Percentiles rank a stretch among this genome's conserved stretches.
phyloP scores from a whole-genome alignment of 2,113 vertebrate species.

The Dromiciops gliroides region DNA sequence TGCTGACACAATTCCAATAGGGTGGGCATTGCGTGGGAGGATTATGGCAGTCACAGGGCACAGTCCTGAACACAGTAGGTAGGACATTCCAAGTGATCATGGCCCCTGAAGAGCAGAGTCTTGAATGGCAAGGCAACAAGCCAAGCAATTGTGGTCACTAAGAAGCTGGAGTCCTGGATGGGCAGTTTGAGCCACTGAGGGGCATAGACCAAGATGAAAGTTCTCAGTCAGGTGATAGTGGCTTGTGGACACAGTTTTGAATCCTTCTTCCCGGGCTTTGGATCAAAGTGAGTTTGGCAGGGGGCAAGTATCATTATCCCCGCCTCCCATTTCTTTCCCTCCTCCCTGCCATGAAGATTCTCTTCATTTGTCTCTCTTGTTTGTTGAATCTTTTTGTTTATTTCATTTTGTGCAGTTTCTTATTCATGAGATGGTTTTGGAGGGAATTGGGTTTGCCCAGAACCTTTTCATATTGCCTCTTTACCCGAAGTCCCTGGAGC shows the following conservation, averaged over 20 bases:
- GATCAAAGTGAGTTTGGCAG: background rate
- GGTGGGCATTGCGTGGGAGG: background rate
- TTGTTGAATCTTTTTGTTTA: background rate
- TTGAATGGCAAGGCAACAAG: background rate
- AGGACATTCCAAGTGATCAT: background rate
- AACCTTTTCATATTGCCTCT: background rate
- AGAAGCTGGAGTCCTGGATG: background rate
- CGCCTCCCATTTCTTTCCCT: no score
- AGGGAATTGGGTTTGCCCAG: background rate
- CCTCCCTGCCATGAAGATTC: background rate
- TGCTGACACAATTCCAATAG: background rate
- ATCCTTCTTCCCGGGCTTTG: background rate
- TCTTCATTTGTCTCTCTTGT: background rate
- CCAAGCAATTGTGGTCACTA: background rate
- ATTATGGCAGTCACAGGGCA: background rate
- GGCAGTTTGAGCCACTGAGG: background rate
- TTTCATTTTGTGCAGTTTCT: background rate
- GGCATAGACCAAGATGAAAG: background rate
- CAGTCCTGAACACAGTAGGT: no score
- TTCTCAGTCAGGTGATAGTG: background rate
- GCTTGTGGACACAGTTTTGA: background rate
- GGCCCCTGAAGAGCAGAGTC: background rate
- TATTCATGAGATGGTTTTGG: background rate
- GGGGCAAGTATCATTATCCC: background rate
- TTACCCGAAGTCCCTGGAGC: background rate